A percentile compares a stretch with the other conserved stretches of the same genome.
Evolutionary conservation across 2,888 invertebrate genomes (phyloP).

Genomic region (Scaptomyza polygonia): DNA sequence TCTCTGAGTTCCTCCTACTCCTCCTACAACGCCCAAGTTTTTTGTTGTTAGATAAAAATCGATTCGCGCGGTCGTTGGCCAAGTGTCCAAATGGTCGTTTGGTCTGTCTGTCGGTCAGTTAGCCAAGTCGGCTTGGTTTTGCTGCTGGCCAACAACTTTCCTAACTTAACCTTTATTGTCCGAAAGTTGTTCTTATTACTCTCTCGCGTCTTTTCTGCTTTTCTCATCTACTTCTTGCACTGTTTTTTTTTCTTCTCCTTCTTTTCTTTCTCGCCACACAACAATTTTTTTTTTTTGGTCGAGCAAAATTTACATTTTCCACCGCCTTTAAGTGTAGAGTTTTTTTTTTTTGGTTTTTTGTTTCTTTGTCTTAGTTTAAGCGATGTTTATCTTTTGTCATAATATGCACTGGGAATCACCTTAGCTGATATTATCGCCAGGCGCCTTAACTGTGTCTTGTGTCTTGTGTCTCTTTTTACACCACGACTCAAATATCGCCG

Average conservation of each 20-base stretch:
- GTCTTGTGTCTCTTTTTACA: conserved; percentile 34
- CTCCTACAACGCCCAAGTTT: conserved; percentile 7
- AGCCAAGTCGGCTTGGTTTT: conserved; percentile 28
- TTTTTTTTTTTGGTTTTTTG: conserved; percentile 20
- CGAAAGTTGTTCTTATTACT: conserved; percentile 75
- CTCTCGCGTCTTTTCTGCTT: conserved; percentile 35
- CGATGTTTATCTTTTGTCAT: conserved; percentile 80
- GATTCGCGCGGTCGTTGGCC: conserved; percentile 80
- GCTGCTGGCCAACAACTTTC: conserved; percentile 56
- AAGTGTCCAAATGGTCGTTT: conserved; percentile 42
- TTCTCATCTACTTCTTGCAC: conserved; percentile 38
- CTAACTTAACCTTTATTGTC: conserved; percentile 80
- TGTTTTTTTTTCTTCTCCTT: not conserved
- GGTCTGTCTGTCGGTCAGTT: conserved; percentile 5
- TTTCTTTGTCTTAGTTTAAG: conserved; percentile 52
- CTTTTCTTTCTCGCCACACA: conserved; percentile 14
- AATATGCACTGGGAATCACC: conserved; percentile 81
- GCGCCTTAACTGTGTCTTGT: conserved; percentile 42
- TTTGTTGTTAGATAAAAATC: conserved; percentile 75
- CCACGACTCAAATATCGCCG: conserved; percentile 47
- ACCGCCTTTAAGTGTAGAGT: conserved; percentile 58
- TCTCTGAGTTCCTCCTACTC: conserved; percentile 3
- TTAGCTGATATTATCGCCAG: conserved; percentile 71
- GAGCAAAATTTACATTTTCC: conserved; percentile 69
- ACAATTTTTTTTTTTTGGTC: conserved; percentile 24